Conservation (phyloP, 2,797 vertebrate genomes). For the Myotis vivesi region DNA sequence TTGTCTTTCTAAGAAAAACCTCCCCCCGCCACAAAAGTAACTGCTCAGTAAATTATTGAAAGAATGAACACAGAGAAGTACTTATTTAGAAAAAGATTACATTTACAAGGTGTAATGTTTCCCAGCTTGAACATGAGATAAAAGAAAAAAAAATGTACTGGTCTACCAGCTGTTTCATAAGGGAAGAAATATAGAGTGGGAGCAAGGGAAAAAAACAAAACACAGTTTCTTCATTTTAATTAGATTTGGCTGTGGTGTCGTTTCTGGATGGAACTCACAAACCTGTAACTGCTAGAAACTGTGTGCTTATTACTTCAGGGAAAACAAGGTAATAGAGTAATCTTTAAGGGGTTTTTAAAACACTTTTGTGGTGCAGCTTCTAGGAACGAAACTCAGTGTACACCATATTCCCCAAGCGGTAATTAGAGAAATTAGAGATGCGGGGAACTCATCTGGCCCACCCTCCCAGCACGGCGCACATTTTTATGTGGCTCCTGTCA, state of each 20-base stretch:
- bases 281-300: neutral
- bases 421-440: conserved; percentile 50
- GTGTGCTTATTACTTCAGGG: neutral
- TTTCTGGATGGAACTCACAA: neutral
- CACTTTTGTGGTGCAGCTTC: neutral
- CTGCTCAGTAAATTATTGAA: conserved; percentile 54
- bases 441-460: neutral
- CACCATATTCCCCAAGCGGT: neutral
- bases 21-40: neutral
- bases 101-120: neutral
- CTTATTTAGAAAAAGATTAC: conserved; percentile 19
- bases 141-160: neutral
- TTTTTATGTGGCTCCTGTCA: neutral
- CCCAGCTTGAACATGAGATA: neutral
- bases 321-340: conserved; percentile 15
- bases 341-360: neutral
- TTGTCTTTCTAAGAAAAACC: neutral
- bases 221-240: neutral
- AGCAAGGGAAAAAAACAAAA: neutral
- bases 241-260: neutral
- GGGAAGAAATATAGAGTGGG: neutral
- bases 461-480: neutral
- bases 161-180: conserved; percentile 1
- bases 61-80: neutral
- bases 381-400: neutral